These are phyloP conservation scores for Phrynocephalus versicolor DNA, from an alignment of 2,113 vertebrate species.

Conservation along the genomic window DNA sequence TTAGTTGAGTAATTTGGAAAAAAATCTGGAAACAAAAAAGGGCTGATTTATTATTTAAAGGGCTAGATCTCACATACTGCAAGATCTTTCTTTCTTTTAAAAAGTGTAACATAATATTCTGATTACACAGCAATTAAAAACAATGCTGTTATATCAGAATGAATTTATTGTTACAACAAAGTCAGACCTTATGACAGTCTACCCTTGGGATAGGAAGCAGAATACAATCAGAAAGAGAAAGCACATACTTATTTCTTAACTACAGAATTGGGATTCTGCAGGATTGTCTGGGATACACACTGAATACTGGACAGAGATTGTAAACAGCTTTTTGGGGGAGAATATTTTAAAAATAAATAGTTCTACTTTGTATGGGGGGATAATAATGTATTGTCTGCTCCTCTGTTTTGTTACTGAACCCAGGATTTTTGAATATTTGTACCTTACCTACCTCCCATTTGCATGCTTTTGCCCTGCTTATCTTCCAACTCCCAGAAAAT, in stretches of 20 bases:
- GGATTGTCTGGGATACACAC: neutral
- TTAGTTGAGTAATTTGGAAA: neutral
- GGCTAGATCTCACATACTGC: neutral
- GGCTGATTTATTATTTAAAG: neutral
- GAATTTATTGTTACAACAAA: neutral
- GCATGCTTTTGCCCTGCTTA: neutral
- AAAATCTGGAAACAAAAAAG: neutral
- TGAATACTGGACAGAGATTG: neutral
- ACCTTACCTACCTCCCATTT: no score
- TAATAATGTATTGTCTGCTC: neutral
- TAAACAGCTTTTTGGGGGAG: neutral
- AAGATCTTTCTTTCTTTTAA: neutral
- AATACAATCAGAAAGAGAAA: neutral
- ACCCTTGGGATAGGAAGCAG: neutral
- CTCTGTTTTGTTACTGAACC: neutral
- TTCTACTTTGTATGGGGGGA: neutral
- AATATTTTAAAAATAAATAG: neutral
- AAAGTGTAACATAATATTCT: neutral
- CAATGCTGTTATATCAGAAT: neutral
- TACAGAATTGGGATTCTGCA: neutral
- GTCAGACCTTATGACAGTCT: neutral
- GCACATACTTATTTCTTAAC: neutral
- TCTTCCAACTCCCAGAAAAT: neutral
- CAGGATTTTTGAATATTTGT: no score
- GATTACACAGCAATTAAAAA: neutral